phyloP scores from a whole-genome alignment of 2,797 vertebrate species.

The Pseudopleuronectes americanus region DNA sequence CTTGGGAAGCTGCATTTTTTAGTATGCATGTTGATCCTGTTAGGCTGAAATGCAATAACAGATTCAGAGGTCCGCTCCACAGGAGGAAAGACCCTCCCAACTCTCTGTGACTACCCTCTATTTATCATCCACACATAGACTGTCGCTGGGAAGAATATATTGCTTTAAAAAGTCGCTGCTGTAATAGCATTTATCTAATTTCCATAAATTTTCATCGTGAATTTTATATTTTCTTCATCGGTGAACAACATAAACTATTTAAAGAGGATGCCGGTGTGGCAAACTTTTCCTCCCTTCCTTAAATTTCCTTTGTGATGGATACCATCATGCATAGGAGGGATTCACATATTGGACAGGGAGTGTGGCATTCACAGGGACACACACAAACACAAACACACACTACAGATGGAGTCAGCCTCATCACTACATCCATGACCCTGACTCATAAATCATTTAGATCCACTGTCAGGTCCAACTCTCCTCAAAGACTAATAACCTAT shows the following conservation, averaged over 20 bases:
- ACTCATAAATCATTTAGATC: conserved; percentile 60
- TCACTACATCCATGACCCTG: conserved; percentile 29
- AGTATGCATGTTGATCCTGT: conserved; percentile 85
- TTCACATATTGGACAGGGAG: conserved; percentile 62
- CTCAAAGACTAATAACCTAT: conserved; percentile 36
- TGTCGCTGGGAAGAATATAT: conserved; percentile 86
- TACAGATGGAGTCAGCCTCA: conserved; percentile 34
- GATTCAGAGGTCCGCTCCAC: conserved; percentile 75
- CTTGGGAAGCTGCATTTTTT: conserved; percentile 75
- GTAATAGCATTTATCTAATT: conserved; percentile 87
- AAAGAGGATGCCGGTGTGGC: conserved; percentile 81
- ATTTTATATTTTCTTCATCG: conserved; percentile 88
- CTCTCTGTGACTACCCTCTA: conserved; percentile 82
- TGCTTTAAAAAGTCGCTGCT: conserved; percentile 87
- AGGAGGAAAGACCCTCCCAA: conserved; percentile 79
- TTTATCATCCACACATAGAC: conserved; percentile 84
- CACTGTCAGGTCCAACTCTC: conserved; percentile 41
- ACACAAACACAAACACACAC: conserved; percentile 13
- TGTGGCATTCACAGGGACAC: conserved; percentile 18
- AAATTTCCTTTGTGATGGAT: conserved; percentile 84
- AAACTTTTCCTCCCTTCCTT: conserved; percentile 83
- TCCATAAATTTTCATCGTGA: conserved; percentile 88
- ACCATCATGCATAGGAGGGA: conserved; percentile 49
- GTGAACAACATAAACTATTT: conserved; percentile 87
- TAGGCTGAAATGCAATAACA: conserved; percentile 85